Conservation (phyloP, 2,113 vertebrate species). For the Ahaetulla prasina region DNA sequence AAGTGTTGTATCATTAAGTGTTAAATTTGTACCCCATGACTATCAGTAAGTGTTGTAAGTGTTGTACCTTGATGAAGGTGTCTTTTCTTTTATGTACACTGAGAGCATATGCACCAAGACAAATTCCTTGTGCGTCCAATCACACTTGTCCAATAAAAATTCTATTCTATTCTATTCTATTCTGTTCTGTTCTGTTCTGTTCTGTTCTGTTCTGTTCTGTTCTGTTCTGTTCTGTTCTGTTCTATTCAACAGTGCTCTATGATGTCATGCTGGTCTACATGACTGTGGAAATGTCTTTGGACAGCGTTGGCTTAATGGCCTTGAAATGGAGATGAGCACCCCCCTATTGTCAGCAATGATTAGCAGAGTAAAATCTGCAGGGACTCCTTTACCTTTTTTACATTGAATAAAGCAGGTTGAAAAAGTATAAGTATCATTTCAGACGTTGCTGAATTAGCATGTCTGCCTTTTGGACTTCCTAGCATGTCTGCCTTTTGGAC, state of each 20-base stretch:
- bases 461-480: neutral
- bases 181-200: no score
- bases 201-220: no score
- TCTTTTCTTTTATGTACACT: no score
- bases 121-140: no score
- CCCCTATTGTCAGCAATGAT: neutral
- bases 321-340: neutral
- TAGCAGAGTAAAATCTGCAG: neutral
- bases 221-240: no score
- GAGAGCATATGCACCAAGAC: no score
- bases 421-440: neutral
- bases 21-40: no score
- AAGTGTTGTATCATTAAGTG: no score
- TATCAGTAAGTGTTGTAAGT: no score
- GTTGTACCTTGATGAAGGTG: no score
- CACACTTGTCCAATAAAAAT: no score
- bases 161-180: no score
- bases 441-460: neutral
- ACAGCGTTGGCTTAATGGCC: neutral
- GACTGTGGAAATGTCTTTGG: neutral
- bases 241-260: neutral
- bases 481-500: neutral
- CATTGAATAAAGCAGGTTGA: neutral
- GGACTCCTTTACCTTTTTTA: neutral
- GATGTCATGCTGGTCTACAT: neutral